phyloP scores from a whole-genome alignment of 2,797 vertebrate genomes.

The Anguilla anguilla region DNA sequence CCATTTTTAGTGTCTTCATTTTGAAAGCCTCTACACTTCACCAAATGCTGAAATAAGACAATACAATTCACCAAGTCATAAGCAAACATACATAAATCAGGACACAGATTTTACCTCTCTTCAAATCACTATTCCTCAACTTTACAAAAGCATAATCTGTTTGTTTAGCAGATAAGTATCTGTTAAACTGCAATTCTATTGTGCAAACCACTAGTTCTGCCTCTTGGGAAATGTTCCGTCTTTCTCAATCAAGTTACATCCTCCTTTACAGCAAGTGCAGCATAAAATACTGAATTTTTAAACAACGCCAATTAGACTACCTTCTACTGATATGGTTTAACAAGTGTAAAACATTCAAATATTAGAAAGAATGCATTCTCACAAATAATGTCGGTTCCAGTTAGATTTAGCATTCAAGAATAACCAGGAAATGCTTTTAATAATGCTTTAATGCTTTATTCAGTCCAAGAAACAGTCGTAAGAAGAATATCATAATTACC shows the following conservation, averaged over 20 bases:
- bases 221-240: not conserved
- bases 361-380: not conserved
- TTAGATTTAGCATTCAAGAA: not conserved
- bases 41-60: not conserved
- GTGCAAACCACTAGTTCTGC: not conserved
- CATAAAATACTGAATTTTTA: not conserved
- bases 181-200: not conserved
- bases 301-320: not conserved
- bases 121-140: not conserved
- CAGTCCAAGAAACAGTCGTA: not conserved
- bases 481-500: not conserved
- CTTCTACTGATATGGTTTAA: too few species aligned
- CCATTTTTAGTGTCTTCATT: not conserved
- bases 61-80: not conserved
- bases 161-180: not conserved
- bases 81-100: not conserved
- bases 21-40: not conserved
- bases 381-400: not conserved
- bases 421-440: not conserved
- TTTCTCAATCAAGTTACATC: slow-evolving; percentile 15
- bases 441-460: not conserved
- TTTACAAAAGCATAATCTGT: not conserved
- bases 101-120: not conserved
- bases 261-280: not conserved
- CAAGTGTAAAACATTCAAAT: too few species aligned